Percentiles rank a stretch among this genome's conserved stretches.
phyloP scores from a whole-genome alignment of 2,888 invertebrate species.

The Abrostola triplasia region DNA sequence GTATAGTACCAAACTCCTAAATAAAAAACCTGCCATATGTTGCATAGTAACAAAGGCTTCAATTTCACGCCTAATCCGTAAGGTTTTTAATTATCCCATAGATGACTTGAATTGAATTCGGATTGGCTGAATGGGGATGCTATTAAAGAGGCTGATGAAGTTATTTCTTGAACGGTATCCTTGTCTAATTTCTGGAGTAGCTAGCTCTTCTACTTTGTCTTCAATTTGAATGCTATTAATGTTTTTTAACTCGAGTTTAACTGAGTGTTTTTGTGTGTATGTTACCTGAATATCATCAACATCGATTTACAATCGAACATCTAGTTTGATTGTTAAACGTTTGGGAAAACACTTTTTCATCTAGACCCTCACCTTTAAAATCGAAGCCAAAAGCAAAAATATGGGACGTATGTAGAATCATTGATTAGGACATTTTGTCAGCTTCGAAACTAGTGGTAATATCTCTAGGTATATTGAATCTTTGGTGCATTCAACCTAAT shows the following conservation, averaged over 20 bases:
- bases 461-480: background rate
- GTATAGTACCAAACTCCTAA: background rate
- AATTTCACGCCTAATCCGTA: slow-evolving; percentile 1
- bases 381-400: too few species aligned
- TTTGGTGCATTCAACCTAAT: too few species aligned
- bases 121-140: background rate
- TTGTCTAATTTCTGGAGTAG: background rate
- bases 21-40: background rate
- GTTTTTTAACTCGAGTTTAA: too few species aligned
- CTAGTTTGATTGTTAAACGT: too few species aligned
- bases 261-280: too few species aligned
- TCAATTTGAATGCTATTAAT: background rate
- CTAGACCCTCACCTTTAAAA: too few species aligned
- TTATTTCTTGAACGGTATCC: background rate
- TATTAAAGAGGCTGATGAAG: background rate
- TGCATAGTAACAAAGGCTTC: background rate
- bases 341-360: too few species aligned
- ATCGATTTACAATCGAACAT: too few species aligned
- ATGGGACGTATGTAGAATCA: too few species aligned
- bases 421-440: too few species aligned
- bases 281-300: too few species aligned
- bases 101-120: background rate
- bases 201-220: background rate
- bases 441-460: too few species aligned
- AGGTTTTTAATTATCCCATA: background rate